Base-by-base conservation (phyloP, 1,140 invertebrate species). In the Panagrolaimus sp. region DNA sequence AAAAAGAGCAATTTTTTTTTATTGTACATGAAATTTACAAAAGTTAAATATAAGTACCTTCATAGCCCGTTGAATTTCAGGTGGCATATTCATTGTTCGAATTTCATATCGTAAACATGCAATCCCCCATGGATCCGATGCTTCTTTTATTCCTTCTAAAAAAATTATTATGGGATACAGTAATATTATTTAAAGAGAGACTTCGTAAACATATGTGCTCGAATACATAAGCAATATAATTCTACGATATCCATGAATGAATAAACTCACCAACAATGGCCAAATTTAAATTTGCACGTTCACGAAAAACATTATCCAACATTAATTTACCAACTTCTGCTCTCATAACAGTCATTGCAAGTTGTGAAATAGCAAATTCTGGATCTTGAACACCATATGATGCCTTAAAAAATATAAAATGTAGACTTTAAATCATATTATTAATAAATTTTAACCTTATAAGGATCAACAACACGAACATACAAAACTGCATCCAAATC, bases 311-410 rank as follows among this genome's bases (percentile, higher is more conserved):
- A 83, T 91, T 94, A 83, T 98, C 96, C 72, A 99, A 84, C n/a
- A 90, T 89, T 83, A 99, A 98, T 88, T 96, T 97, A 72, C 96
- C 96, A 38, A 98, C 86, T 84, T 98, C 96, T 6, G 95, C 97
- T 84, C 89, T 89, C 96, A 99, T 98, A 10, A 96, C 98, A 0
- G 96, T 98, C 87, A 98, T 95, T 0, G 96, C 96, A 47, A 98
- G 86, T 84, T 99, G 96, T 47, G 94, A 97, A 67, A 99, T 93
- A 4, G 96, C 96, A 89, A 96, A 98, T 85, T 98, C 95, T 17
- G 95, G 93, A 87, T 99, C 96, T 87, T 98, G 94, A 28, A 99
- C 95, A 43, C 96, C 96, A 86, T 99, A 99, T 71, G 93, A 96
- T 63, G 94, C 91, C 87, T 87, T 73, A 71, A 65, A 43, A 28